phyloP scores from a whole-genome alignment of 2,113 vertebrate species.

The Peromyscus maniculatus region DNA sequence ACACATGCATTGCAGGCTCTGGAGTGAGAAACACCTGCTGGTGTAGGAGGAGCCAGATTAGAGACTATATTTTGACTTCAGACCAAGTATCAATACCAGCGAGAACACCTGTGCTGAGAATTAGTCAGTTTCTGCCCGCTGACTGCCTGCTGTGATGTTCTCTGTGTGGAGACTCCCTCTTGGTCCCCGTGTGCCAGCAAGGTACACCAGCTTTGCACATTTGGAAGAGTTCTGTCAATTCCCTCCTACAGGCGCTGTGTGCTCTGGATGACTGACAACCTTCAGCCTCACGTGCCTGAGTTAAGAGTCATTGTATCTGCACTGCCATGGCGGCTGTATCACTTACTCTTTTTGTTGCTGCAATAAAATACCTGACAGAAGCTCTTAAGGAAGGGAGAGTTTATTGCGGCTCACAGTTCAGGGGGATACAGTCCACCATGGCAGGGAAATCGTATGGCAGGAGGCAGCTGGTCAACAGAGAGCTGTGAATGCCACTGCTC shows the following conservation, averaged over 20 bases:
- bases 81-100: conserved; percentile 62
- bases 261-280: background rate
- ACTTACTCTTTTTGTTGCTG: background rate
- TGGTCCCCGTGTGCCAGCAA: too few species aligned
- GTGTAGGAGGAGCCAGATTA: conserved; percentile 63
- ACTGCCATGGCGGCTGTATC: background rate
- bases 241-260: background rate
- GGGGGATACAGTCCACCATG: background rate
- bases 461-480: background rate
- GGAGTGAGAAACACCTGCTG: conserved; percentile 72
- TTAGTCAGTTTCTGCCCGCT: conserved; percentile 74
- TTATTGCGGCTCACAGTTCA: background rate
- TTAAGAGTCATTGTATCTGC: background rate
- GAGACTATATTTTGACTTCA: conserved; percentile 73
- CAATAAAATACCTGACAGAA: background rate
- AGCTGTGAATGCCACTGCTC: background rate
- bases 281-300: background rate
- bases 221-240: conserved; percentile 33
- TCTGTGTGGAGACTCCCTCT: background rate
- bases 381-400: background rate
- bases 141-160: background rate
- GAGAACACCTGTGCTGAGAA: conserved; percentile 75
- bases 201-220: background rate
- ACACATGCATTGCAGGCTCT: conserved; percentile 19
- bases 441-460: too few species aligned